These are phyloP conservation scores for Trachemys scripta DNA, from an alignment of 2,113 vertebrate genomes.

Conservation along the genomic window DNA sequence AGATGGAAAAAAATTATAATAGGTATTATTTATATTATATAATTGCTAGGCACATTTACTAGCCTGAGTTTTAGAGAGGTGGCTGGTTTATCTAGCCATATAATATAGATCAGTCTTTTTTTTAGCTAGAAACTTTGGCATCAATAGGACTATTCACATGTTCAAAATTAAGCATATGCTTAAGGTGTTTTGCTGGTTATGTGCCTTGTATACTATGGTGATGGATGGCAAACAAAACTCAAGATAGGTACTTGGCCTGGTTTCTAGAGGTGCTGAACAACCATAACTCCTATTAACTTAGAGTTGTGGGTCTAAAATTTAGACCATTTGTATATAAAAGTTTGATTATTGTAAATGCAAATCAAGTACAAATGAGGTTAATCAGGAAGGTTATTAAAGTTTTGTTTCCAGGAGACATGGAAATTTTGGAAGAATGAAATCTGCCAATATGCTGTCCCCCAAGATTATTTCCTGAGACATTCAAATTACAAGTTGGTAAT, in stretches of 20 bases:
- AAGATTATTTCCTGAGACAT: neutral
- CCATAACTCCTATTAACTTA: neutral
- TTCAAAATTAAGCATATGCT: neutral
- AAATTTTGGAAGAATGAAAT: neutral
- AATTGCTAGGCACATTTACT: neutral
- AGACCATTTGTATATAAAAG: neutral
- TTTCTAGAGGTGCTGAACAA: neutral
- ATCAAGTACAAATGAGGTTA: neutral
- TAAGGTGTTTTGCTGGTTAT: neutral
- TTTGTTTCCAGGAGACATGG: neutral
- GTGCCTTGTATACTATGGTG: neutral
- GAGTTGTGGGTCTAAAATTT: neutral
- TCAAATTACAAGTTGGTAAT: neutral
- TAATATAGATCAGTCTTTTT: neutral
- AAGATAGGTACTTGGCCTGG: neutral
- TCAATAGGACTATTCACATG: neutral
- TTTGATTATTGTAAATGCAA: neutral
- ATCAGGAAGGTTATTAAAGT: neutral
- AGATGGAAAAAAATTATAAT: neutral
- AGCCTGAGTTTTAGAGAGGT: rapidly evolving
- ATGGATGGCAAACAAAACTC: neutral
- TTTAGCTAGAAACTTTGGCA: neutral
- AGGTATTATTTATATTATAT: neutral
- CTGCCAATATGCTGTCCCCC: neutral
- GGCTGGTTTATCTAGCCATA: neutral